Evolutionary conservation across 2,888 invertebrate species (phyloP), one percentile per base, ranked within the genome.

Genomic region (Epirrhoe tristata): DNA sequence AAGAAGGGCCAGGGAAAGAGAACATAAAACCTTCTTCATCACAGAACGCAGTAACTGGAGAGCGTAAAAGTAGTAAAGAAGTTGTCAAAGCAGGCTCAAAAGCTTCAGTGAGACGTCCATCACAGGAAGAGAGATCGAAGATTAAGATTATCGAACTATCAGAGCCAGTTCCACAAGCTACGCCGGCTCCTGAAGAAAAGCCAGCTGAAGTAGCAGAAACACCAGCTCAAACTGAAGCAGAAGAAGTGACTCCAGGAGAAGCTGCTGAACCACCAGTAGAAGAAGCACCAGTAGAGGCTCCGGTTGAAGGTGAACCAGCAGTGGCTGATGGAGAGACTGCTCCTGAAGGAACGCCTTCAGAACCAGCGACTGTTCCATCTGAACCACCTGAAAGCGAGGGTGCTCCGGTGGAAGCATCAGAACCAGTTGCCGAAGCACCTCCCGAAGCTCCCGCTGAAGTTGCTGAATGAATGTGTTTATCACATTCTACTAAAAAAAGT

Each of bases 21-120:
- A 77, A 76, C 50, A 48, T 75, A 10, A 62, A 57, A 6, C 51
- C 50, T 8, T 32, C 48, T 50, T 17, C 61, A 39, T 55, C 62
- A 16, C 63, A 55, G 7, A 36, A 12, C 7, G 48, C 50, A n/a
- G 14, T 16, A 32, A 32, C 58, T 34, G 68, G 58, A 58, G 73
- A 72, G n/a, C 65, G 60, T 46, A 74, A 67, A 61, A 68, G 60
- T 58, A 77, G 76, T 63, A 75, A 74, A 63, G 74, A 74, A 39
- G 50, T 75, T 0, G 43, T 56, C 6, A 79, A 68, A 63, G 10
- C 50, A 16, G 62, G 61, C 32, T 82, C 84, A 7, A 81, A 76
- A 65, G 39, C 60, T 3, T 79, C 82, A 6, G 34, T 61, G 8
- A 53, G 46, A 31, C 56, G 46, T 4, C 17, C 53, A 2, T 57